Evolutionary conservation across 2,888 invertebrate genomes (phyloP).

Genomic region (Myopa testacea): DNA sequence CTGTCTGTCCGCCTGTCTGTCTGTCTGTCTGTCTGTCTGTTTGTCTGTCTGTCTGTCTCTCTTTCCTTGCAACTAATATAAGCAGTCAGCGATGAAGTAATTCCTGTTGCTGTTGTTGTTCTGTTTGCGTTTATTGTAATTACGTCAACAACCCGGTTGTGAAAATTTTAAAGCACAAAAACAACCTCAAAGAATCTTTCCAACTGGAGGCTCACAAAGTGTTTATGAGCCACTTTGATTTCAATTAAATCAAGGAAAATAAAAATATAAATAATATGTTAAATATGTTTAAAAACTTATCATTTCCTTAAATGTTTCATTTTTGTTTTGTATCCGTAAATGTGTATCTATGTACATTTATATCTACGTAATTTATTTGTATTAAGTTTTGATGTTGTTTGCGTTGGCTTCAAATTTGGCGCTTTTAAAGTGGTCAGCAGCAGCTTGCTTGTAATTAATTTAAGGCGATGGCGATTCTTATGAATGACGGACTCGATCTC

Average conservation of each 20-base stretch:
- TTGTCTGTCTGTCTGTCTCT: slow-evolving; percentile 2
- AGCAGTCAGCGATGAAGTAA: slow-evolving; percentile 11
- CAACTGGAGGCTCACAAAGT: too few relatives aligned
- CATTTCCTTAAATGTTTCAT: not conserved
- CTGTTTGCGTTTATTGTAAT: slow-evolving; percentile 21
- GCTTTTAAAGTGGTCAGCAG: slow-evolving; percentile 30
- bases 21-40: slow-evolving; percentile 14
- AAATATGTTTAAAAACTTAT: not conserved
- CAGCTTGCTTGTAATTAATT: too few relatives aligned
- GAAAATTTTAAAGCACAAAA: slow-evolving; percentile 18
- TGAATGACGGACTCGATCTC: not conserved
- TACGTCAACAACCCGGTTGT: slow-evolving; percentile 29
- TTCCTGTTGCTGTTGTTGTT: slow-evolving; percentile 20
- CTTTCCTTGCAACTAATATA: not conserved
- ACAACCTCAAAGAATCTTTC: not conserved
- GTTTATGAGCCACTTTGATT: too few relatives aligned
- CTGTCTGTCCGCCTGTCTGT: not conserved
- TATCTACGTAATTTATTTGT: too few relatives aligned
- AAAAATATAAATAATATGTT: not conserved
- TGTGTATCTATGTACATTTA: too few relatives aligned
- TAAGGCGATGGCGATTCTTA: too few relatives aligned
- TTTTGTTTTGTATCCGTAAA: too few relatives aligned
- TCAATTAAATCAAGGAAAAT: not conserved
- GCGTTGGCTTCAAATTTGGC: slow-evolving; percentile 17
- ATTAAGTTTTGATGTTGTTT: not conserved